These are phyloP conservation scores for Chamaetylas fuelleborni DNA, from an alignment of 2,113 vertebrate species.

Conservation along the genomic window DNA sequence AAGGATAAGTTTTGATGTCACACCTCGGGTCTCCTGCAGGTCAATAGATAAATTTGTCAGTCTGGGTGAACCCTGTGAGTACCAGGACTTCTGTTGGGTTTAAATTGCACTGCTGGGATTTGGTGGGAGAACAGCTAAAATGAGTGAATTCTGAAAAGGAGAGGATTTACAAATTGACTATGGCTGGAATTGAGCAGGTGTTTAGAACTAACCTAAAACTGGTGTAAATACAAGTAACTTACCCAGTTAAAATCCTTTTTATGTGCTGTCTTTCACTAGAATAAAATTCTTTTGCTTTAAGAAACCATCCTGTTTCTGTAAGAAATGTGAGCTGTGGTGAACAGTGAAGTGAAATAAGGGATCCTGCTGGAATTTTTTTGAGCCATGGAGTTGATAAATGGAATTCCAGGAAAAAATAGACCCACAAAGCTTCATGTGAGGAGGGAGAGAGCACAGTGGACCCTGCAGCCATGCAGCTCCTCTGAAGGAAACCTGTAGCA, in stretches of 20 bases:
- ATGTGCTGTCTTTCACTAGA: neutral
- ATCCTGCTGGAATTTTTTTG: neutral
- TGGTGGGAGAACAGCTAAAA: neutral
- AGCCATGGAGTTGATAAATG: neutral
- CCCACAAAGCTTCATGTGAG: neutral
- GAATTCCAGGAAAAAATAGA: neutral
- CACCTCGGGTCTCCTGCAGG: neutral
- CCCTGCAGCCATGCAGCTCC: neutral
- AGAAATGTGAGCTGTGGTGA: neutral
- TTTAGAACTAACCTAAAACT: neutral
- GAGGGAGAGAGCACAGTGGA: neutral
- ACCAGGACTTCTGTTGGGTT: conserved; percentile 24
- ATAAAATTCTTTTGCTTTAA: neutral
- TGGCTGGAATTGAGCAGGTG: neutral
- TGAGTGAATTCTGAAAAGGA: neutral
- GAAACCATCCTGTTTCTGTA: neutral
- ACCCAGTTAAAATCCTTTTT: neutral
- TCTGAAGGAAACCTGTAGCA: neutral
- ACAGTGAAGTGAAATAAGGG: neutral
- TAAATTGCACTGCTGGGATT: neutral
- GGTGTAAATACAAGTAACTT: neutral
- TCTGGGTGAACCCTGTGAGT: conserved; percentile 12
- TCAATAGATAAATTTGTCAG: neutral
- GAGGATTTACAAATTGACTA: neutral
- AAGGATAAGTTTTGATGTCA: conserved; percentile 24